Evolutionary conservation across 2,113 vertebrate genomes (phyloP), one percentile per base, ranked within the genome.

Genomic region (Syngnathus floridae): DNA sequence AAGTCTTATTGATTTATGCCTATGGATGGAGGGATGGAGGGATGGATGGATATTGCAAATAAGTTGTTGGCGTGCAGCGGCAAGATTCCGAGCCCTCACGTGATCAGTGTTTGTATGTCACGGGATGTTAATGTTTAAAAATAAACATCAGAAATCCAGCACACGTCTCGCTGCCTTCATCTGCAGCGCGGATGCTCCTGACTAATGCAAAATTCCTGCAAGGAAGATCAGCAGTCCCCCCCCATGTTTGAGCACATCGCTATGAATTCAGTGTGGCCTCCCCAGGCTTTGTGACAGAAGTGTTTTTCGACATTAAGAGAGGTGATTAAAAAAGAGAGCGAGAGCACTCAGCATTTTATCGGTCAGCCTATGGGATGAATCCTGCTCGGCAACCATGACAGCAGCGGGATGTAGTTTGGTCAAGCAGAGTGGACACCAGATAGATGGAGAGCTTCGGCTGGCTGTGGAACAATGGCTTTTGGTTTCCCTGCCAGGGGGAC

Each of bases 1-100:
- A 90, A 97, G 96, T 95, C 74, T 43, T 48, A 71, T 71, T 48
- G 7, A 63, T 70, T 36, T 5, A 36, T 75, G 49, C 51, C 4
- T 46, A 66, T 70, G 26, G 26, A 31, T 2, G 26, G 26, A 31
- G 3, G 26, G 26, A 31, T 31, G n/a, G n/a, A 66, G 70, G 26
- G 26, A 31, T 2, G 26, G 26, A 31, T 31, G 26, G 26, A 31
- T 31, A 3, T 31, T 31, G 21, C 14, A 7, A 58, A 35, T 19
- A 43, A 43, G 59, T 26, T 40, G 13, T 41, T 22, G 10, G 19
- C 5, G 19, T 40, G 57, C 37, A 9, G 31, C 55, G 1, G 55
- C 35, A 40, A 59, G 10, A 4, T 59, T 59, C 17, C 58, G 5
- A 9, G n/a, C 21, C n/a, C 8, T 12, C 21, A 61, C 37, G 59